phyloP scores from a whole-genome alignment of 2,797 vertebrate genomes.

The Knipowitschia caucasica region DNA sequence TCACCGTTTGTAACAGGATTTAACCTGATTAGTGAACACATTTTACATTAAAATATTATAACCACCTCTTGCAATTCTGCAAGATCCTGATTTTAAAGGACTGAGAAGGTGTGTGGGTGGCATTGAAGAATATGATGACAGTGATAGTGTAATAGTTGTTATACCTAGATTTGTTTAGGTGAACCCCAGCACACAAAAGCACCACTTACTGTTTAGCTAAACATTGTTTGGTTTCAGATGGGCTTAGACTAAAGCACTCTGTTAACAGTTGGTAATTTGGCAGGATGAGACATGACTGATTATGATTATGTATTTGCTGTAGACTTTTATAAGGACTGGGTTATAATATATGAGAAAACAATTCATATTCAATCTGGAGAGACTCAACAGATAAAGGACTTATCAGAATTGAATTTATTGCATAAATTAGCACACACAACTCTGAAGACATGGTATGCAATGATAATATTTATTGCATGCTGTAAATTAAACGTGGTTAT shows the following conservation, averaged over 20 bases:
- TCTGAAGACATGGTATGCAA: no score
- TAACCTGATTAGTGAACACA: no score
- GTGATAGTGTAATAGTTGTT: conserved; percentile 49
- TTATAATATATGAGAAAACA: conserved; percentile 16
- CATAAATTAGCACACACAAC: no score
- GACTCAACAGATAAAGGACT: no score
- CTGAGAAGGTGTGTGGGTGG: conserved; percentile 48
- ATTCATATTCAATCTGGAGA: no score
- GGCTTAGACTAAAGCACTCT: conserved; percentile 30
- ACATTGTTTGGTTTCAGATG: conserved; percentile 51
- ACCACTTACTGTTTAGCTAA: conserved; percentile 55
- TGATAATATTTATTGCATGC: no score
- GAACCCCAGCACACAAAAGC: conserved; percentile 45
- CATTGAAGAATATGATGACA: conserved; percentile 43
- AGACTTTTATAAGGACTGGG: conserved; percentile 19
- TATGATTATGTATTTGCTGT: conserved; percentile 16
- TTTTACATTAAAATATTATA: background rate
- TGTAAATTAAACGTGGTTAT: no score
- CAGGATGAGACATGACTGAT: conserved; percentile 45
- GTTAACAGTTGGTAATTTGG: conserved; percentile 49
- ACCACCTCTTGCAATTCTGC: conserved; percentile 4
- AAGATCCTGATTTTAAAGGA: conserved; percentile 27
- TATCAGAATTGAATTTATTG: no score
- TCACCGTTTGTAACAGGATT: no score
- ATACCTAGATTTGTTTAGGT: conserved; percentile 44